Base-by-base conservation (phyloP, 2,888 invertebrate genomes). In the Imbricaverruca yamaguchii region DNA sequence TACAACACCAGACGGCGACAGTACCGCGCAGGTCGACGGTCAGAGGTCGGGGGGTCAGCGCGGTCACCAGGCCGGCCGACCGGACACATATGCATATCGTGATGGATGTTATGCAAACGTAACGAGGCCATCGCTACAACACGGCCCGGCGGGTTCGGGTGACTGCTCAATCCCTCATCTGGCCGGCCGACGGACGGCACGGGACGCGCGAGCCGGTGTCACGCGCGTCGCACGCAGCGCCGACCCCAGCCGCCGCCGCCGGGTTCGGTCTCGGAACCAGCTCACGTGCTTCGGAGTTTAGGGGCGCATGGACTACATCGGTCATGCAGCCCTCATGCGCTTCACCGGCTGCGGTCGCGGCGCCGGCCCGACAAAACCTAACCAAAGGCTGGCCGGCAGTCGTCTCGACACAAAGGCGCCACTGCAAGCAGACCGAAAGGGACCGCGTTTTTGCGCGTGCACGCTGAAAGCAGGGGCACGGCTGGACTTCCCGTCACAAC, bases 101-200 rank as follows among this genome's bases (percentile, higher is more conserved):
- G 57, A 79, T 57, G 79, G 57, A 57, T 56, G 23, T 79, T 79
- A 79, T 79, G 57, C 79, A 79, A 78, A 79, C 79, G 55, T 74
- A 74, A 74, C 74, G 74, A 74, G 74, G 74, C 74, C 74, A 23
- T 53, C 74, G 74, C 55, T 74, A 74, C 74, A 53, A 13, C 23
- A 74, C 59, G 53, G 55, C 13, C 10, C 55, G 13, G 39, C 55
- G 7, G 21, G 21, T 21, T 6, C 55, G 55, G 74, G 53, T 25
- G 74, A 74, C 74, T 53, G 55, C 74, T 74, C 74, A 53, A 74
- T 74, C 55, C 55, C 7, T 74, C 74, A 74, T 8, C 39, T 13
- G 23, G 65, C 65, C 23, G 65, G 65, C n/a, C 10, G 65, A 8
- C n/a, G 65, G 23, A 23, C 65, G 23, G 23, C 23, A 39, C 65